Evolutionary conservation across 2,888 invertebrate species (phyloP), one percentile per base, ranked within the genome.

Genomic region (Magallana nippona): DNA sequence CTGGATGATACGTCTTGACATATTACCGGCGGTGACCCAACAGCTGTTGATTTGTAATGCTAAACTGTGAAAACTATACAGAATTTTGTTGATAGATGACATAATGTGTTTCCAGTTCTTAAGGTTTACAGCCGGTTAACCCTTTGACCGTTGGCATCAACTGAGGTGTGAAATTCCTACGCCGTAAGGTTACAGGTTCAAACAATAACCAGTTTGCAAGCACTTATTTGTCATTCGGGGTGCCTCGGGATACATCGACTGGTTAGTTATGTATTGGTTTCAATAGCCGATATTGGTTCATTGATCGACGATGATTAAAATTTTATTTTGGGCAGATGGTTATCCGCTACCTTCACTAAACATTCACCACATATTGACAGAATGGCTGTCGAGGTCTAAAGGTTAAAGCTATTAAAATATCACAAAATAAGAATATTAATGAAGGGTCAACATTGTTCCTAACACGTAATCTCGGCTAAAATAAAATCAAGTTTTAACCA

Each of bases 51-150:
- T 27, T 71, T 71, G 22, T 27, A 71, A 71, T 27, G 22, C 17
- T 13, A 71, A 71, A 27, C 71, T 71, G 32, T 71, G 32, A 15
- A 71, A 71, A 71, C 13, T 71, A 27, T 11, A 27, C 27, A 27
- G 71, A 13, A 22, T 71, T 71, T 71, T 71, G 71, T 71, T 71
- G 71, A 71, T 15, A 22, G 27, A 71, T 71, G 71, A 71, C 71
- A 71, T 71, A 27, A 71, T 15, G 27, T 19, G 60, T 60, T 60
- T 19, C 19, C 19, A 19, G 19, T 19, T 19, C 13, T 32, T 22
- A 10, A 22, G 22, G 71, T 32, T 71, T 71, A 71, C 27, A 32
- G 71, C 27, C 27, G 22, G 22, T 71, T 71, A 32, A 71, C 71
- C 71, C 15, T 22, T 32, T 71, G 71, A 71, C 71, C 71, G 71